phyloP scores from a whole-genome alignment of 2,888 invertebrate genomes.

The Leptopilina drosophilae region DNA sequence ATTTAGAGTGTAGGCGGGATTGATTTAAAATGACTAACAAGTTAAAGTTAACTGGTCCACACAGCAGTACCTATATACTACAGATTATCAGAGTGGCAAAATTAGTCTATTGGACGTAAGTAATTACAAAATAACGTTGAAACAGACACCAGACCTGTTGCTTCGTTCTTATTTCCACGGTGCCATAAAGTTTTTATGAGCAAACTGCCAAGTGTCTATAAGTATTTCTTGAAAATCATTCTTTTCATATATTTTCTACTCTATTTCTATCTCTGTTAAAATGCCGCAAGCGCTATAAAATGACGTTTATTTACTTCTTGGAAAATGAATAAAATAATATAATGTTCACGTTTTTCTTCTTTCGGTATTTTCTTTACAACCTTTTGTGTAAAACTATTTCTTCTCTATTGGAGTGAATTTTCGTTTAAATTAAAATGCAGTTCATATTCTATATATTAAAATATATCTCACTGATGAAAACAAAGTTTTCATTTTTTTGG shows the following conservation, averaged over 20 bases:
- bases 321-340: slow-evolving; percentile 30
- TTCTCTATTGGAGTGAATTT: no score
- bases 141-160: slow-evolving; percentile 10
- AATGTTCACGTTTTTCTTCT: slow-evolving; percentile 17
- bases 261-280: slow-evolving; percentile 12
- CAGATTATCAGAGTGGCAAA: slow-evolving; percentile 37
- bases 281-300: neutral
- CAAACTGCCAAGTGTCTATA: slow-evolving; percentile 2
- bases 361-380: neutral
- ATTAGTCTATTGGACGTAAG: slow-evolving; percentile 26
- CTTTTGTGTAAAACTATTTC: neutral
- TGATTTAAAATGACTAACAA: slow-evolving; percentile 16
- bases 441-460: neutral
- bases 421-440: neutral
- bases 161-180: slow-evolving; percentile 38
- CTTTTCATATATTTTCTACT: slow-evolving; percentile 13
- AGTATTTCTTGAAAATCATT: slow-evolving; percentile 38
- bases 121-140: slow-evolving; percentile 36
- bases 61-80: neutral
- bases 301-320: slow-evolving; percentile 19
- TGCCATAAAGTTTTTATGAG: slow-evolving; percentile 40
- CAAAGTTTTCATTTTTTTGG: no score
- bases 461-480: no score
- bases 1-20: no score
- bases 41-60: slow-evolving; percentile 6